Evolutionary conservation across 2,113 vertebrate species (phyloP), one percentile per base, ranked within the genome.

Genomic region (Heterotis niloticus): DNA sequence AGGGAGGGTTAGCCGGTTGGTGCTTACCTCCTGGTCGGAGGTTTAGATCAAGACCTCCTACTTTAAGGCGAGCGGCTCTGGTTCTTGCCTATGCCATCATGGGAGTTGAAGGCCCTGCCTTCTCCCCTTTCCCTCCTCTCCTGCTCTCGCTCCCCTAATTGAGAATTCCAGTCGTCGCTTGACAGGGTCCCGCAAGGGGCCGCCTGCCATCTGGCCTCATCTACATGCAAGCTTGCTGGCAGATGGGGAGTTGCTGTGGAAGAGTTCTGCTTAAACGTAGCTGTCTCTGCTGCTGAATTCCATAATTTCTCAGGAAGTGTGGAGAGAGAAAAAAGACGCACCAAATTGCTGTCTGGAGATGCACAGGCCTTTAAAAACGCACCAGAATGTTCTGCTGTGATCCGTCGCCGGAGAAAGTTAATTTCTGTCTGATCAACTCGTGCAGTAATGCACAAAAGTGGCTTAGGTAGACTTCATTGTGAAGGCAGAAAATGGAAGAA

Each of bases 291-390:
- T 29, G 81, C 69, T 80, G 52, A 60, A 83, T 84, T 81, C 84
- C 52, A 73, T 87, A 76, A 86, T 88, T 86, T 88, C 82, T 81
- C 81, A 84, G 85, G 84, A 82, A 81, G 83, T 13, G 64, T 77
- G 75, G 81, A 81, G 72, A 80, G 82, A 86, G 88, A 82, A 86
- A 83, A 87, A 88, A 89, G 85, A 67, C 79, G n/a, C 7, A 44
- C 84, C 88, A 89, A 92, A 90, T 90, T 87, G 84, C 87, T 79
- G 85, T 90, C 85, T 88, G 75, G 85, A 89, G 85, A 91, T 83
- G 76, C 81, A 83, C 75, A 28, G 84, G 57, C 79, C 77, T 80
- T 86, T 85, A 84, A 87, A 66, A 57, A 34, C 52, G n/a, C 5
- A 11, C 76, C 85, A 64, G 88, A 85, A 87, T 77, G 86, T 86